Percentiles rank a stretch among this genome's conserved stretches.
These are phyloP conservation scores for Strongylocentrotus purpuratus DNA, from an alignment of 35 echinoderm and acorn worm genomes.

Conservation along the genomic window DNA sequence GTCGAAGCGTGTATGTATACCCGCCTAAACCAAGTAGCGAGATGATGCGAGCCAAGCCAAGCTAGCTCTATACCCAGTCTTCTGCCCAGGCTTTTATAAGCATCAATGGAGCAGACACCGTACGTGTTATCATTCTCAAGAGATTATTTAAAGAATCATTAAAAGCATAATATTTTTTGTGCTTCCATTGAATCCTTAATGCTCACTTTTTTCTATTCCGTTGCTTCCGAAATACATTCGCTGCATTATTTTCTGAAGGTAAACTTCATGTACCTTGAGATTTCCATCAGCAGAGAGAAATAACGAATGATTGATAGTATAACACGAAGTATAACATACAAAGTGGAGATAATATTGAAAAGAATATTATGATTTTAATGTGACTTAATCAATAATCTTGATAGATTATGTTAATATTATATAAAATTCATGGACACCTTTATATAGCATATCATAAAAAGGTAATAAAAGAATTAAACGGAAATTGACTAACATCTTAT, in stretches of 20 bases:
- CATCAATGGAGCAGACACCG: background rate
- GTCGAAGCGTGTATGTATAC: conserved; percentile 10
- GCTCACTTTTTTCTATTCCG: background rate
- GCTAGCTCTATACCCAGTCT: background rate
- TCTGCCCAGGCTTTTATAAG: background rate
- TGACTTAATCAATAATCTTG: no score
- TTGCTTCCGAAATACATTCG: background rate
- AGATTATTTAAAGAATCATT: background rate
- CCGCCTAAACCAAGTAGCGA: background rate
- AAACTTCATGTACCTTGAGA: background rate
- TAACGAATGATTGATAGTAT: no score
- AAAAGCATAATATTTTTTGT: background rate
- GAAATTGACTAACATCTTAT: no score
- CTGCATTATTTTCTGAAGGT: background rate
- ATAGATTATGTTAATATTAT: no score
- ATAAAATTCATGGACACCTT: no score
- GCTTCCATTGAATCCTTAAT: background rate
- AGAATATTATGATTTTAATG: no score
- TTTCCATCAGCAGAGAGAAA: background rate
- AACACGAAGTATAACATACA: no score
- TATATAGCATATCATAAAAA: no score
- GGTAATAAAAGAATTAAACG: no score
- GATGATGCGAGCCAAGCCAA: background rate
- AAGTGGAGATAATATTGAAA: no score
- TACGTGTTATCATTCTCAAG: background rate